A percentile compares a stretch with the other conserved stretches of the same genome.
phyloP scores from a whole-genome alignment of 2,888 invertebrate species.

The Dorcus hopei region DNA sequence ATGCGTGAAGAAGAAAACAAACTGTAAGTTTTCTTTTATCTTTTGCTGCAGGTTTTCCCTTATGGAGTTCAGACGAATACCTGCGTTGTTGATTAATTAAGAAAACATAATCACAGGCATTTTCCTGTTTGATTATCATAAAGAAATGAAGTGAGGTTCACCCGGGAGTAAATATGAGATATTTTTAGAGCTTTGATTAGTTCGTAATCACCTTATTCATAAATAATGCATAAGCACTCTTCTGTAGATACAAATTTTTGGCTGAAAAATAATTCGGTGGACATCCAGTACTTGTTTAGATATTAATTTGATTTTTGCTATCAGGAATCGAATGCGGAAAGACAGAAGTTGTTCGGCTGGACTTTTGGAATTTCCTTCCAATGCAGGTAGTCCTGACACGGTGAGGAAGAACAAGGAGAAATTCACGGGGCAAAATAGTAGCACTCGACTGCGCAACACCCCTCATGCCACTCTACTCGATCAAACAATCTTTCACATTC shows the following conservation, averaged over 20 bases:
- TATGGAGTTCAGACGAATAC: no score
- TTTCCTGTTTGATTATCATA: no score
- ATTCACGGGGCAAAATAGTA: conserved; percentile 36
- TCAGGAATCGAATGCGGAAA: conserved; percentile 63
- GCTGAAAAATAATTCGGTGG: no score
- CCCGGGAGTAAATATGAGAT: no score
- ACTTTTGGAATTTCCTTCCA: conserved; percentile 42
- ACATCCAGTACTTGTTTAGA: no score
- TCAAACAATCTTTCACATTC: conserved; percentile 85
- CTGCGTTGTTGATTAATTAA: no score
- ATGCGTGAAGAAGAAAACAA: conserved; percentile 66
- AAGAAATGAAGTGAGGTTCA: no score
- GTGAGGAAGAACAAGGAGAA: conserved; percentile 46
- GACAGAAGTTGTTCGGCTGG: conserved; percentile 56
- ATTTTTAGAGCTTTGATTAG: no score
- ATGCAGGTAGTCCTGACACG: conserved; percentile 47
- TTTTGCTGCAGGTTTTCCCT: background rate
- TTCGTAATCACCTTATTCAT: no score
- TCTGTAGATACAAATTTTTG: no score
- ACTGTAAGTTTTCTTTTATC: conserved; percentile 34
- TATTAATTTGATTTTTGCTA: conserved; percentile 4
- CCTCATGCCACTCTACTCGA: conserved; percentile 58
- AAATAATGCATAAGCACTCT: no score
- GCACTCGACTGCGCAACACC: conserved; percentile 43
- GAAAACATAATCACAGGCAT: no score